Percentiles rank a stretch among this genome's conserved stretches.
phyloP scores from a whole-genome alignment of 2,888 invertebrate species.

The Morinoia aosen region DNA sequence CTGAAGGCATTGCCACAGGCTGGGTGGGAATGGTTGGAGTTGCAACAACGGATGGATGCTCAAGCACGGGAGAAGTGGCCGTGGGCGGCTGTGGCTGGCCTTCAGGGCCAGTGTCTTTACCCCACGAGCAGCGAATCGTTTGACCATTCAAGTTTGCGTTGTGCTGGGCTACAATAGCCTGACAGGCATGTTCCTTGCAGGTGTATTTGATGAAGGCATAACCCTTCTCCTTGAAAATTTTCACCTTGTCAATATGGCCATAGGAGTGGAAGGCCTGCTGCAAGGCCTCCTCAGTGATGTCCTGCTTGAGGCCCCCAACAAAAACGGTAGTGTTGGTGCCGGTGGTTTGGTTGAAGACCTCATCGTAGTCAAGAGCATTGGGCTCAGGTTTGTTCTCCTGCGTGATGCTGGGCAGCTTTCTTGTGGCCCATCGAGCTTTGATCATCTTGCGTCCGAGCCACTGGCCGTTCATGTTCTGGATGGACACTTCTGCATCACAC shows the following conservation, averaged over 20 bases:
- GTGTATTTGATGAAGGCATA: conserved; percentile 74
- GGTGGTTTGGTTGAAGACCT: conserved; percentile 73
- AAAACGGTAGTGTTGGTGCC: conserved; percentile 74
- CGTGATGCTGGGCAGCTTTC: conserved; percentile 68
- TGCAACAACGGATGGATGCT: conserved; percentile 44
- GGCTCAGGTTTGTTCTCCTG: conserved; percentile 59
- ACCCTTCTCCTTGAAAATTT: conserved; percentile 75
- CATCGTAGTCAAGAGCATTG: conserved; percentile 71
- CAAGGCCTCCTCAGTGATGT: conserved; percentile 73
- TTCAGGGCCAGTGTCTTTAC: conserved; percentile 71
- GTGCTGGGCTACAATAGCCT: conserved; percentile 74
- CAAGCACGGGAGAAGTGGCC: conserved; percentile 14
- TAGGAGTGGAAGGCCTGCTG: conserved; percentile 72
- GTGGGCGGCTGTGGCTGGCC: conserved; percentile 57
- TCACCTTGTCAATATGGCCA: conserved; percentile 74
- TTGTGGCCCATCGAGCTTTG: conserved; percentile 76
- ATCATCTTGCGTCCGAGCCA: conserved; percentile 75
- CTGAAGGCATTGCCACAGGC: conserved; percentile 7
- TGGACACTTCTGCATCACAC: conserved; percentile 75
- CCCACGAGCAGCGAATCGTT: conserved; percentile 75
- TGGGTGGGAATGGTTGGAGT: conserved; percentile 33
- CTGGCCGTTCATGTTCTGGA: conserved; percentile 75
- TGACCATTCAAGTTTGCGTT: conserved; percentile 73
- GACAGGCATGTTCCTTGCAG: conserved; percentile 74
- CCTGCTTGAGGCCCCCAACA: conserved; percentile 72